These are phyloP conservation scores for Otolemur garnettii DNA, from an alignment of 2,113 vertebrate species.

Conservation along the genomic window DNA sequence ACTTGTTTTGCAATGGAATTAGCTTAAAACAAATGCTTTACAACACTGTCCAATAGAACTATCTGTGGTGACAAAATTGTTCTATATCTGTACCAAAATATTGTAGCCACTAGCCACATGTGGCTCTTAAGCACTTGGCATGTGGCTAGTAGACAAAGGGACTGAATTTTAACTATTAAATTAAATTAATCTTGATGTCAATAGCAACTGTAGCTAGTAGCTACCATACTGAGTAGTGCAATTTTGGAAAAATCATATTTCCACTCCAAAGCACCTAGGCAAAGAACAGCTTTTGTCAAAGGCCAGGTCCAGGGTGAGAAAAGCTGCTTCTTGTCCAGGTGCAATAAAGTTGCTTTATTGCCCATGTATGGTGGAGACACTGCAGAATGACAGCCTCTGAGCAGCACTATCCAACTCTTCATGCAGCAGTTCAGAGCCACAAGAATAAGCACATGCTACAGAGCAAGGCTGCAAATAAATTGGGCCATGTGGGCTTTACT, in stretches of 20 bases:
- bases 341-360: not conserved
- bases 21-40: constrained; percentile 48
- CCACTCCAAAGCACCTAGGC: not conserved
- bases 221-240: not conserved
- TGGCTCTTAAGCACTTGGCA: not conserved
- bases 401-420: not conserved
- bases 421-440: not conserved
- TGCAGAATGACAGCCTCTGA: too few relatives aligned
- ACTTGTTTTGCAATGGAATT: constrained; percentile 53
- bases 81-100: not conserved
- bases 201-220: not conserved
- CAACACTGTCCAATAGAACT: not conserved
- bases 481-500: not conserved
- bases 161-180: constrained; percentile 1
- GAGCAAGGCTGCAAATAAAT: not conserved
- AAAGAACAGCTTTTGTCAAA: not conserved
- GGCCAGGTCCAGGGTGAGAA: not conserved
- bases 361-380: too few relatives aligned
- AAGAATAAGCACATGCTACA: not conserved
- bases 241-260: not conserved
- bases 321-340: not conserved
- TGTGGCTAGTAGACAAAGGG: not conserved
- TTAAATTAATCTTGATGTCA: not conserved
- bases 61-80: not conserved
- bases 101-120: not conserved